Conservation (phyloP, 2,797 vertebrate genomes). For the Chelidonichthys spinosus region DNA sequence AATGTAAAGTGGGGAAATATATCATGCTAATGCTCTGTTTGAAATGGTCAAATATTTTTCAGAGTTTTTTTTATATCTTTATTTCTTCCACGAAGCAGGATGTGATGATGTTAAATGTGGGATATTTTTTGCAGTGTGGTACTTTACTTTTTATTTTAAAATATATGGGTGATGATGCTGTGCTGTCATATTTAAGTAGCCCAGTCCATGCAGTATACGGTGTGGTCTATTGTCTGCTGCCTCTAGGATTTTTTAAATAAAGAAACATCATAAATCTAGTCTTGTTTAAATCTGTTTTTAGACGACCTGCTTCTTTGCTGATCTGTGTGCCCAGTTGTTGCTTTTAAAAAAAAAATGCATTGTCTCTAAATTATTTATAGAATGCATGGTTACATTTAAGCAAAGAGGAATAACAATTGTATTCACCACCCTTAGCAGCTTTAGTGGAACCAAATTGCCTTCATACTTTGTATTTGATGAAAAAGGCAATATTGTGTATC, state of each 20-base stretch:
- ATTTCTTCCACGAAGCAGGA: not conserved
- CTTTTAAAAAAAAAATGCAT: constrained; percentile 7
- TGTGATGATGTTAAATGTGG: constrained; percentile 7
- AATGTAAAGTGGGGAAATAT: constrained; percentile 44
- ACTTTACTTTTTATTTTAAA: not conserved
- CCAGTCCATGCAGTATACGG: not conserved
- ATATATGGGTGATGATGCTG: not conserved
- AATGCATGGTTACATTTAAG: constrained; percentile 1
- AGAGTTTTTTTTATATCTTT: not conserved
- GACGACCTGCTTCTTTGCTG: not conserved
- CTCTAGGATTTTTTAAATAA: constrained; percentile 8
- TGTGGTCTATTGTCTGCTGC: not conserved
- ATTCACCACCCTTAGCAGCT: constrained; percentile 5
- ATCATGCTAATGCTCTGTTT: constrained; percentile 43
- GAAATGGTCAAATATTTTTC: constrained; percentile 3
- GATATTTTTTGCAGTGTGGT: not conserved
- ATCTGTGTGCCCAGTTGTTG: constrained; percentile 4
- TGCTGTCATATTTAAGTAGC: not conserved
- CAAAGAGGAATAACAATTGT: not conserved
- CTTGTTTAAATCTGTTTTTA: constrained; percentile 11
- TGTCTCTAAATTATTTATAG: constrained; percentile 36
- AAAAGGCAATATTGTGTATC: constrained; percentile 40
- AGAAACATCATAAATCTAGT: not conserved
- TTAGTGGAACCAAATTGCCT: constrained; percentile 2
- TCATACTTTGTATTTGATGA: constrained; percentile 33